Percentiles rank a stretch among this genome's conserved stretches.
phyloP scores from a whole-genome alignment of 2,113 vertebrate genomes.

The Phalacrocorax aristotelis region DNA sequence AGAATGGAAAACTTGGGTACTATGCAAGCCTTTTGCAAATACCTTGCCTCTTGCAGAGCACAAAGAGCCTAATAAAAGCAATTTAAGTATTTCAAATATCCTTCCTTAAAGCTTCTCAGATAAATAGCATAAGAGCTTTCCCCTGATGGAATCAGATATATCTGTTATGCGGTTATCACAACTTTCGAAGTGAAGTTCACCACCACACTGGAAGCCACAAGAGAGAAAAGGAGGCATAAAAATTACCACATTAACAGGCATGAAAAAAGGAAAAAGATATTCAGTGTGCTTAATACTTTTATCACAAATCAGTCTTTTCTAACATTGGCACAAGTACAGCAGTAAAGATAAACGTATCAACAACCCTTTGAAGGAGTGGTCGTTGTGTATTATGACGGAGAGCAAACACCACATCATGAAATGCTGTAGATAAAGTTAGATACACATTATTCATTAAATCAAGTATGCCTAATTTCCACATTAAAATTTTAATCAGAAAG shows the following conservation, averaged over 20 bases:
- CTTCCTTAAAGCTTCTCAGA: neutral
- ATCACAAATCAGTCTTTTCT: neutral
- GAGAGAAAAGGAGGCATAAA: neutral
- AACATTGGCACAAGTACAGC: neutral
- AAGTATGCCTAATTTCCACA: neutral
- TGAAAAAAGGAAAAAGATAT: neutral
- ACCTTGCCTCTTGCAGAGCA: neutral
- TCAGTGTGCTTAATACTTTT: neutral
- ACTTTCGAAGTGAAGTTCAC: neutral
- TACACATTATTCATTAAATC: neutral
- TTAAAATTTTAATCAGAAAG: neutral
- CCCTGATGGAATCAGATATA: neutral
- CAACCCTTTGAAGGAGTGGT: neutral
- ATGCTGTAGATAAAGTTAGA: neutral
- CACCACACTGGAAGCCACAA: neutral
- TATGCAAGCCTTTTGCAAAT: neutral
- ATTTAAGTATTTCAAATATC: neutral
- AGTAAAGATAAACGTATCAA: neutral
- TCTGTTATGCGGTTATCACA: neutral
- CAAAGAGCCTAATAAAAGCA: neutral
- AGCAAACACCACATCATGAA: neutral
- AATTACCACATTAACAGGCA: neutral
- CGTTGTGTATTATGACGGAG: neutral
- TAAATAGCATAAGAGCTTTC: neutral
- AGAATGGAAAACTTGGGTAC: neutral